Conservation (phyloP, 2,888 invertebrate genomes). For the Celastrina argiolus region DNA sequence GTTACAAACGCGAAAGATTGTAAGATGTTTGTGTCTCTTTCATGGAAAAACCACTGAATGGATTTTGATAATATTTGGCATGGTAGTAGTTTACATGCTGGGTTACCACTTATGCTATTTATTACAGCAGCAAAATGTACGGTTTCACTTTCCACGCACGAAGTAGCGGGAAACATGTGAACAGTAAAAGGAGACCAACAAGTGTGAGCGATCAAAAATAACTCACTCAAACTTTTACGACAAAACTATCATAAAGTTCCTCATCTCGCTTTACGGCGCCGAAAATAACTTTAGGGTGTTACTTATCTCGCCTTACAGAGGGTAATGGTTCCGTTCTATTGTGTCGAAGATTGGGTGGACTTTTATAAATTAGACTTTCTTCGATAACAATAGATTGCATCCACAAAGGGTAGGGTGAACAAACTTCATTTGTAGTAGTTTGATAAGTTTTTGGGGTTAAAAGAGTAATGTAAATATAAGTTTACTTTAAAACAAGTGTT, state of each 20-base stretch:
- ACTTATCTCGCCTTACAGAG: conserved; percentile 2
- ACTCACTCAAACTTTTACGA: conserved; percentile 14
- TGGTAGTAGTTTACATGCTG: too few relatives aligned
- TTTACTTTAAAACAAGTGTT: too few relatives aligned
- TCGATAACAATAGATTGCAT: conserved; percentile 1
- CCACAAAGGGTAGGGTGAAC: background rate
- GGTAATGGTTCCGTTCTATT: background rate
- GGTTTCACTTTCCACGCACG: too few relatives aligned
- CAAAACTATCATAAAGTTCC: conserved; percentile 11
- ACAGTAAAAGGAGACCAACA: background rate
- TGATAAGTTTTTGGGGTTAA: background rate
- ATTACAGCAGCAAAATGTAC: too few relatives aligned
- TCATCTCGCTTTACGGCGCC: conserved; percentile 14
- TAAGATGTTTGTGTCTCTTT: too few relatives aligned
- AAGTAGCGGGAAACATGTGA: too few relatives aligned
- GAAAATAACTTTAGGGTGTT: conserved; percentile 14
- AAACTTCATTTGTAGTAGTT: conserved; percentile 2
- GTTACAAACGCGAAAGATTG: too few relatives aligned
- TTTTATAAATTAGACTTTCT: conserved; percentile 1
- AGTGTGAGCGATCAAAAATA: conserved; percentile 1
- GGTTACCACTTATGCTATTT: too few relatives aligned
- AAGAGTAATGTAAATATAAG: background rate
- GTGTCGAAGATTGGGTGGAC: conserved; percentile 1
- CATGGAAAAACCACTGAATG: too few relatives aligned
- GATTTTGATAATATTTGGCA: too few relatives aligned